These are phyloP conservation scores for Pteruthius melanotis DNA, from an alignment of 2,113 vertebrate genomes.

Conservation along the genomic window DNA sequence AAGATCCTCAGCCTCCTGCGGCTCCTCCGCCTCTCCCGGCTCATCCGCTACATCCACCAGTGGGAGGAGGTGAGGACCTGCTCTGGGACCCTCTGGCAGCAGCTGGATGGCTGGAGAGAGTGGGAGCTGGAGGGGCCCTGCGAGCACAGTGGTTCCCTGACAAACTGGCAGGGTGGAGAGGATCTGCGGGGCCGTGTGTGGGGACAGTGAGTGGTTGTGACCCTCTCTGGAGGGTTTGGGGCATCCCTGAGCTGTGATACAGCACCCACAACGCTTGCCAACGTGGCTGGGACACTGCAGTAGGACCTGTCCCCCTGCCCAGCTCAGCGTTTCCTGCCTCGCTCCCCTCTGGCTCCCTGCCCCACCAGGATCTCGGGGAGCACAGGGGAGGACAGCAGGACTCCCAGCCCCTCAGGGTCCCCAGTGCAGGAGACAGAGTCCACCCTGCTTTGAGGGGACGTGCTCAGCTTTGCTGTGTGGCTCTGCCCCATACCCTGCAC, in stretches of 20 bases:
- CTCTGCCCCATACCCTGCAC: neutral
- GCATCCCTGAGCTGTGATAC: neutral
- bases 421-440: neutral
- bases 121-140: rapidly evolving
- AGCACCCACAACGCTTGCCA: neutral
- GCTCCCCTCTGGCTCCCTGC: neutral
- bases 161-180: neutral
- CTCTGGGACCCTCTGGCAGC: neutral
- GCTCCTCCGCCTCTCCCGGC: slow-evolving; percentile 91
- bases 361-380: rapidly evolving
- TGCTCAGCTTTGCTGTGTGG: neutral
- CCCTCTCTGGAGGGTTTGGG: neutral
- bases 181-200: neutral
- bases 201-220: neutral
- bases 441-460: neutral
- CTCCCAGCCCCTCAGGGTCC: rapidly evolving
- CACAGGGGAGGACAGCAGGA: neutral
- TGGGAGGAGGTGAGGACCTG: slow-evolving; percentile 91
- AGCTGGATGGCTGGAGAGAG: neutral
- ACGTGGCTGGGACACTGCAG: neutral
- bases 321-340: neutral
- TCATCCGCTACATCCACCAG: slow-evolving; percentile 98
- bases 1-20: slow-evolving; percentile 97
- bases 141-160: rapidly evolving
- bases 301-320: neutral